Base-by-base conservation (phyloP, 2,888 invertebrate species). In the Baronia brevicornis region DNA sequence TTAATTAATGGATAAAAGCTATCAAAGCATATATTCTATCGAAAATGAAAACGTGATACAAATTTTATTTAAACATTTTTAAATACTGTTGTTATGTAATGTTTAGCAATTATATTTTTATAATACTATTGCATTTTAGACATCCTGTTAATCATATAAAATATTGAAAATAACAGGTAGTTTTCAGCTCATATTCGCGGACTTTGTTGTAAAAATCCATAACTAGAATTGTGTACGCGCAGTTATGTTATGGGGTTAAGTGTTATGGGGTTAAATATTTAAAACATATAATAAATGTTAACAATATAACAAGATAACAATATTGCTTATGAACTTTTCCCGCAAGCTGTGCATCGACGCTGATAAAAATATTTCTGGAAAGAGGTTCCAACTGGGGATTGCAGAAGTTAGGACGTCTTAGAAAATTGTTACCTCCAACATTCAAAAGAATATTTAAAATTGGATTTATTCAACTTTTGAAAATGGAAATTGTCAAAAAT, bases 301-400 rank as follows among this genome's bases (percentile, higher is more conserved):
- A 4, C 10, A 23, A 23, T 23, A 6, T 5, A 23, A 2, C n/a
- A 9, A 23, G 23, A 22, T 23, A 9, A n/a, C n/a, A 22, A 10
- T 29, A 31, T 28, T 21, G 26, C 13, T 28, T 5, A 31, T 31
- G 28, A 25, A 30, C 12, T 31, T 26, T 33, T 23, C 22, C 21
- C 13, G 21, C 10, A 13, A 21, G 43, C 44, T 54, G 60, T 57
- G 60, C 57, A 54, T 41, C 54, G 53, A 54, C 49, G 59, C 62
- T 58, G 53, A 55, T 59, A 51, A 57, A 57, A 66, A 66, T 60
- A 48, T 55, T 57, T 60, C 57, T 60, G 46, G 51, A 45, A 52
- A 48, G 41, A 40, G 12, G 17, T 22, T 36, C 10, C 10, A 27
- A 27, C 27, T 27, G 22, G 14, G 24, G 6, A 6, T 9, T 3